Evolutionary conservation across 2,113 vertebrate species (phyloP), one percentile per base, ranked within the genome.

Genomic region (Bos javanicus): DNA sequence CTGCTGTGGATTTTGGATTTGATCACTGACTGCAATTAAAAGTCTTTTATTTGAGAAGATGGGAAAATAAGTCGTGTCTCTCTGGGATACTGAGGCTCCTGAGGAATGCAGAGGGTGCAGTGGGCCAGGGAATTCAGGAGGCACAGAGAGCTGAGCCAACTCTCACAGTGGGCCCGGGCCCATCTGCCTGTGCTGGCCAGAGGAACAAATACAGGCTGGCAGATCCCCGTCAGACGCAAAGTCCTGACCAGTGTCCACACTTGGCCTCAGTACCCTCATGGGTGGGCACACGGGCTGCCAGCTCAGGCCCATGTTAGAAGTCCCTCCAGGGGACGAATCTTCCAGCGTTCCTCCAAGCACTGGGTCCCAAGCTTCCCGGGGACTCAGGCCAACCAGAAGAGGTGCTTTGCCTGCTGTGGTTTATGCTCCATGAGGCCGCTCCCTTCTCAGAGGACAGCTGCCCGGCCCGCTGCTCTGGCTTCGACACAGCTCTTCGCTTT

Each of bases 401-500:
- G 96, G 64, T 17, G 71, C 36, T 78, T 52, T 43, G 94, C 95
- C 92, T 82, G 36, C 50, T 43, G 74, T 88, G 86, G 88, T 76
- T 90, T 94, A 52, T 88, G 88, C 95, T 94, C 88, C 81, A 7
- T 2, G 74, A 94, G 80, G 83, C 92, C 3, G 1, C 86, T 84
- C 95, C 84, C 56, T 87, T 82, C 96, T 85, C 94, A 25, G 92
- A 97, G 89, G 91, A 93, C 81, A 90, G 78, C 95, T 83, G 94
- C 92, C 97, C 93, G 86, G 97, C 95, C 96, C 52, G 33, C 90
- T 52, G 91, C 94, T 93, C 95, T 97, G 97, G 95, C 96, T 97
- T 91, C 85, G 91, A 97, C 92, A 96, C 94, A 98, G 94, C 88
- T 93, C 96, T 97, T 97, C 54, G 94, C 97, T 94, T 96, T 98